Evolutionary conservation across 2,888 invertebrate species (phyloP), one percentile per base, ranked within the genome.

Genomic region (Amphipyra berbera): DNA sequence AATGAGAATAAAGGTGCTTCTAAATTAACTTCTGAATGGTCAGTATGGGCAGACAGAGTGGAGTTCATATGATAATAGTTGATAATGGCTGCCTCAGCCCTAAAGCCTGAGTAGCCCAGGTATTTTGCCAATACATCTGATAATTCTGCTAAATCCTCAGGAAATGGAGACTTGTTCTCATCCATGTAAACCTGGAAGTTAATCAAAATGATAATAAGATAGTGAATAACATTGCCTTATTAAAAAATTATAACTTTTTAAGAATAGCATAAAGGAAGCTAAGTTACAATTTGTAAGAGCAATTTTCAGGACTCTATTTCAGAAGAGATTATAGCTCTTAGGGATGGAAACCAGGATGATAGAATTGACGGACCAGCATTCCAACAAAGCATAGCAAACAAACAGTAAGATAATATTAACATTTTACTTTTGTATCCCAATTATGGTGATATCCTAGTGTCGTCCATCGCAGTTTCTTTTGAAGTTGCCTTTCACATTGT

Each of bases 381-480:
- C 21, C 21, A 21, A 21, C 21, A 21, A 21, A 21, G 21, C 21
- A 21, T 21, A 21, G 21, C 21, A 21, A 21, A 30, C 12, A 33
- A 38, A 44, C 38, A 10, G 10, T 42, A 72, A 75, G 77, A 60
- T 44, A 76, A 79, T 81, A 87, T 82, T 82, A 83, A 82, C 80
- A 82, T 82, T 91, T 93, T 93, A 97, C 96, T 96, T 99, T 99
- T 56, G 98, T 97, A 82, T 98, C 97, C 99, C 99, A 99, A 88
- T 99, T 97, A 90, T 99, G 99, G 91, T 99, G 99, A 88, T 99
- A 99, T 12, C 99, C 99, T 38, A 99, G 91, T 0, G 99, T 99
- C 0, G 97, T 96, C 99, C 99, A 99, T 79, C 99, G 95, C 78
- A 99, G 89, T 63, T 95, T 94, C 66, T 91, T 94, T 63, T 87